Evolutionary conservation across 2,888 invertebrate species (phyloP).

Genomic region (Lypha dubia): DNA sequence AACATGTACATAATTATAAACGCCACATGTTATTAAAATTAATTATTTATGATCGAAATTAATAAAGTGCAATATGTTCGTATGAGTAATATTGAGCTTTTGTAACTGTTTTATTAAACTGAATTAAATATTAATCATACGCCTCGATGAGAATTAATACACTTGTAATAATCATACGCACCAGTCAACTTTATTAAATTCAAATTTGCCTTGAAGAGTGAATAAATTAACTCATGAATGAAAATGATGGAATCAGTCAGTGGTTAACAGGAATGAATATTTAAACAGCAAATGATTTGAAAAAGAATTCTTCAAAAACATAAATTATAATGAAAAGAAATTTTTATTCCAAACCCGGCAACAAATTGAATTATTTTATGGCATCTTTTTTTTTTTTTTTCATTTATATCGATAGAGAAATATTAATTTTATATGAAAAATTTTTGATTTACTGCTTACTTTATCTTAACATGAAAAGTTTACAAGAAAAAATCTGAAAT

Average conservation of each 20-base stretch:
- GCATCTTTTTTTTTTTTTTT: too few species aligned
- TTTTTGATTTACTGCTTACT: too few species aligned
- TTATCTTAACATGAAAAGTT: too few species aligned
- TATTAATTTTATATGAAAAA: too few species aligned
- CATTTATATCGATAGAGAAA: too few species aligned
- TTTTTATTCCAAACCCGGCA: too few species aligned
- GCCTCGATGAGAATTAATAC: background rate
- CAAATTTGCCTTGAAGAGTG: background rate
- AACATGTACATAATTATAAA: conserved; percentile 14
- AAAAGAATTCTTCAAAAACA: too few species aligned
- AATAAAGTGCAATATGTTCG: conserved; percentile 8
- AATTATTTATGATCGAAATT: background rate
- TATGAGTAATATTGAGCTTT: background rate
- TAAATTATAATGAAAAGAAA: too few species aligned
- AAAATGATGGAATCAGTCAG: background rate
- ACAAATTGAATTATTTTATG: too few species aligned
- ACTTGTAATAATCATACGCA: conserved; percentile 18
- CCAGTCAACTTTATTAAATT: background rate
- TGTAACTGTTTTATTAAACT: background rate
- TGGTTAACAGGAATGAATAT: too few species aligned
- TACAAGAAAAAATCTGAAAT: too few species aligned
- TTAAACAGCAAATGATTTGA: too few species aligned
- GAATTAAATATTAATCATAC: conserved; percentile 40
- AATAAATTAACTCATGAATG: background rate
- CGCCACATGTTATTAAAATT: conserved; percentile 13